phyloP scores from a whole-genome alignment of 2,113 vertebrate species.

The Sturnira hondurensis region DNA sequence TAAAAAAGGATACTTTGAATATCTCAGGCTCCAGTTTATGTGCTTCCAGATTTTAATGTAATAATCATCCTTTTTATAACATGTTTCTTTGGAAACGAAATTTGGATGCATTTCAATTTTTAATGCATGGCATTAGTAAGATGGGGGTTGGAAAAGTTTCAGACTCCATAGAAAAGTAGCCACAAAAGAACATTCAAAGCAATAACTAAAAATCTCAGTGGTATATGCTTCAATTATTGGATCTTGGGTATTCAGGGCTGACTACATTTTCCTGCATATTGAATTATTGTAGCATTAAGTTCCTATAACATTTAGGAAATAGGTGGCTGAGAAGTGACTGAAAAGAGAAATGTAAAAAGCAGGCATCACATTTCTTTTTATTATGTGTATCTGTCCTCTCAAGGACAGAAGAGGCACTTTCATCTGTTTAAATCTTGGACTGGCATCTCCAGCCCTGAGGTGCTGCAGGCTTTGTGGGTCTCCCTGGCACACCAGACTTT shows the following conservation, averaged over 20 bases:
- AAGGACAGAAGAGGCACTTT: conserved; percentile 46
- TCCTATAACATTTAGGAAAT: conserved; percentile 61
- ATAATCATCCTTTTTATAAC: neutral
- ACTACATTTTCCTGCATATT: conserved; percentile 47
- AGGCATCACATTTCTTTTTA: conserved; percentile 65
- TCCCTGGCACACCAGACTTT: neutral
- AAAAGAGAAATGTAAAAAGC: conserved; percentile 63
- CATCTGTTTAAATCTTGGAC: conserved; percentile 60
- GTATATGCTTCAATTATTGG: conserved; percentile 9
- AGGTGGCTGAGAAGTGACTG: conserved; percentile 46
- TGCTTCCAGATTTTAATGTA: conserved; percentile 38
- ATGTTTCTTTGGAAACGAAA: conserved; percentile 45
- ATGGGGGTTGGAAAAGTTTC: conserved; percentile 18
- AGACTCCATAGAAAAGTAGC: conserved; percentile 4
- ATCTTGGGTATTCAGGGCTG: conserved; percentile 34
- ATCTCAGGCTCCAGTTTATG: neutral
- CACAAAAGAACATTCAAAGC: conserved; percentile 41
- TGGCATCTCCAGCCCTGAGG: neutral
- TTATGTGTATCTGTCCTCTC: conserved; percentile 64
- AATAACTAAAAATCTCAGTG: conserved; percentile 40
- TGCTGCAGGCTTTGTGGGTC: neutral
- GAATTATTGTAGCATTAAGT: conserved; percentile 67
- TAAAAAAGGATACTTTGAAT: conserved; percentile 4
- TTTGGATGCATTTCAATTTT: conserved; percentile 51
- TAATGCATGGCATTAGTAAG: conserved; percentile 44